phyloP scores from a whole-genome alignment of 2,888 invertebrate species.

The Nyleta sp. region DNA sequence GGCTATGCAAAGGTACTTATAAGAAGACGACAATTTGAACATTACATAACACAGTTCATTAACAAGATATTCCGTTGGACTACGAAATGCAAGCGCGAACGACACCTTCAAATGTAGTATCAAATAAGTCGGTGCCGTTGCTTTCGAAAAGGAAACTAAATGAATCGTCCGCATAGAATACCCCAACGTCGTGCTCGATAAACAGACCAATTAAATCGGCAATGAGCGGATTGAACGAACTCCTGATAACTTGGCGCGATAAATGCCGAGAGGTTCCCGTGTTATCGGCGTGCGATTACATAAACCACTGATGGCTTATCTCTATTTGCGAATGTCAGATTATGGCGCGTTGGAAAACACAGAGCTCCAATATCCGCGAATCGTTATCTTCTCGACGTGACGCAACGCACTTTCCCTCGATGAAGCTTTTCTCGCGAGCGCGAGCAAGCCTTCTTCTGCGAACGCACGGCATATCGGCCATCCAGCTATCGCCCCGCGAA shows the following conservation, averaged over 20 bases:
- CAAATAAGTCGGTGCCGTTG: not conserved
- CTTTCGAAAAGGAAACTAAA: slow-evolving; percentile 34
- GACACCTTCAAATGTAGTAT: too few relatives aligned
- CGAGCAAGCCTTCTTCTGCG: not conserved
- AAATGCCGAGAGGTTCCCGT: slow-evolving; percentile 38
- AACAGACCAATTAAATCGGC: slow-evolving; percentile 25
- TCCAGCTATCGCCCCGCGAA: slow-evolving; percentile 6
- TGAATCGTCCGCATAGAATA: slow-evolving; percentile 4
- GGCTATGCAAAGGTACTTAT: too few relatives aligned
- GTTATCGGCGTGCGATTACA: slow-evolving; percentile 45
- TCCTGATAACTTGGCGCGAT: slow-evolving; percentile 42
- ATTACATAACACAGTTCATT: too few relatives aligned
- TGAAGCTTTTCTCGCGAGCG: slow-evolving; percentile 10
- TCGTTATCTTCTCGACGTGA: slow-evolving; percentile 25
- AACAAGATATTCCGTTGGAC: too few relatives aligned
- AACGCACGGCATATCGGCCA: slow-evolving; percentile 3
- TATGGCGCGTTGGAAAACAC: slow-evolving; percentile 36
- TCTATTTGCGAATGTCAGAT: slow-evolving; percentile 53
- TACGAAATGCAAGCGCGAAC: slow-evolving; percentile 66
- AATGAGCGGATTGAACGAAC: slow-evolving; percentile 16
- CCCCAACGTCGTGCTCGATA: slow-evolving; percentile 5
- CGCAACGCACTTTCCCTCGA: slow-evolving; percentile 34
- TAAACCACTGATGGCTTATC: slow-evolving; percentile 45
- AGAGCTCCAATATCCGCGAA: slow-evolving; percentile 18
- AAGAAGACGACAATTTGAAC: too few relatives aligned